Evolutionary conservation across 2,113 vertebrate species (phyloP).

Genomic region (Thryonomys swinderianus): DNA sequence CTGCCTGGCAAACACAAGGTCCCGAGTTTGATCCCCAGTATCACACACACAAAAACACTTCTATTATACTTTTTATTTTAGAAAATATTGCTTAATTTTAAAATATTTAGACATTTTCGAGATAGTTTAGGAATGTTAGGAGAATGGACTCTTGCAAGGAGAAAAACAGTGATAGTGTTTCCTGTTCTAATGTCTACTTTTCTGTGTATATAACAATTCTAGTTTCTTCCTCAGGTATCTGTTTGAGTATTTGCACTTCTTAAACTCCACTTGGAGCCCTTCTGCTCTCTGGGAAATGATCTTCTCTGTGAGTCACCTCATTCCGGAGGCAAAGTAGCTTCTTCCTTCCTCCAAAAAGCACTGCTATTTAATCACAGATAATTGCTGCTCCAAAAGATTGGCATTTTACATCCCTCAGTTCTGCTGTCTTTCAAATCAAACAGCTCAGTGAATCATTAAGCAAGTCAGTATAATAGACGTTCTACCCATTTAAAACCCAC

Average conservation of each 20-base stretch:
- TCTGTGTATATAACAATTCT: neutral
- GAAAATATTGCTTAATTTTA: neutral
- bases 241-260: neutral
- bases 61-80: neutral
- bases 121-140: neutral
- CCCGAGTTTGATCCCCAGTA: too few species aligned
- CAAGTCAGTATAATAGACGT: conserved; percentile 79
- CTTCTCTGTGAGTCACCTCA: conserved; percentile 42
- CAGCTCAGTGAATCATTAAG: conserved; percentile 84
- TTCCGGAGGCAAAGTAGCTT: conserved; percentile 75
- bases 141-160: neutral
- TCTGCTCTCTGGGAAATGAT: neutral
- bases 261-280: neutral
- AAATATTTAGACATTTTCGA: neutral
- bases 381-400: conserved; percentile 83
- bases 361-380: conserved; percentile 84
- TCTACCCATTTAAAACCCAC: conserved; percentile 71
- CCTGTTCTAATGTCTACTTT: neutral
- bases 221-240: neutral
- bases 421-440: conserved; percentile 84
- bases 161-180: neutral
- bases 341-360: conserved; percentile 71
- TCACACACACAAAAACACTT: too few species aligned
- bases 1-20: too few species aligned
- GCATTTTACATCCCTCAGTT: conserved; percentile 81